Evolutionary conservation across 2,888 invertebrate species (phyloP).

Genomic region (Apamea anceps): DNA sequence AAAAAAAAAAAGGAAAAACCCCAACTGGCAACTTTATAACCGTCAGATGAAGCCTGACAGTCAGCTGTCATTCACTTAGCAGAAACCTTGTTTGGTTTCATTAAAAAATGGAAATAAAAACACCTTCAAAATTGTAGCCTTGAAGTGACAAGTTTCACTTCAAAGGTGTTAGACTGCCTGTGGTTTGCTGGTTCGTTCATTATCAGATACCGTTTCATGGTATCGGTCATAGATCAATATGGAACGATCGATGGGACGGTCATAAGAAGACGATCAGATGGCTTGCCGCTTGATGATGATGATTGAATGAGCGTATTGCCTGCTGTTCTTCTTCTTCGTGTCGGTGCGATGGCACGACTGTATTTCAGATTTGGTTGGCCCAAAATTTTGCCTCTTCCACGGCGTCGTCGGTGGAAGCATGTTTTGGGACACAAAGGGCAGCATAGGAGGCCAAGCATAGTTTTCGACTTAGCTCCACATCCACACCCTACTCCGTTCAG

Average conservation of each 20-base stretch:
- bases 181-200: slow-evolving; percentile 26
- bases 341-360: background rate
- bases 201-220: slow-evolving; percentile 32
- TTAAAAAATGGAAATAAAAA: background rate
- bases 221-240: slow-evolving; percentile 25
- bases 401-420: background rate
- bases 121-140: background rate
- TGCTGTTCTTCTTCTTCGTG: background rate
- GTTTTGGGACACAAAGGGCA: background rate
- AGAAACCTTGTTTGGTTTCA: background rate
- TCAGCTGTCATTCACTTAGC: background rate
- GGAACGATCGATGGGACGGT: slow-evolving; percentile 38
- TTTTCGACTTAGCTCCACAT: background rate
- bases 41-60: slow-evolving; percentile 1
- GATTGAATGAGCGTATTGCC: slow-evolving; percentile 30
- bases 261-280: slow-evolving; percentile 32
- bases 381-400: background rate
- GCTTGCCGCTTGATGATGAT: slow-evolving; percentile 29
- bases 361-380: background rate
- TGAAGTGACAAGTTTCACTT: background rate
- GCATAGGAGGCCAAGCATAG: background rate
- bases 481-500: background rate
- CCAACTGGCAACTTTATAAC: background rate
- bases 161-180: background rate
- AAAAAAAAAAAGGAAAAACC: too few species aligned